Base-by-base conservation (phyloP, 2,888 invertebrate genomes). In the Tinea pellionella region DNA sequence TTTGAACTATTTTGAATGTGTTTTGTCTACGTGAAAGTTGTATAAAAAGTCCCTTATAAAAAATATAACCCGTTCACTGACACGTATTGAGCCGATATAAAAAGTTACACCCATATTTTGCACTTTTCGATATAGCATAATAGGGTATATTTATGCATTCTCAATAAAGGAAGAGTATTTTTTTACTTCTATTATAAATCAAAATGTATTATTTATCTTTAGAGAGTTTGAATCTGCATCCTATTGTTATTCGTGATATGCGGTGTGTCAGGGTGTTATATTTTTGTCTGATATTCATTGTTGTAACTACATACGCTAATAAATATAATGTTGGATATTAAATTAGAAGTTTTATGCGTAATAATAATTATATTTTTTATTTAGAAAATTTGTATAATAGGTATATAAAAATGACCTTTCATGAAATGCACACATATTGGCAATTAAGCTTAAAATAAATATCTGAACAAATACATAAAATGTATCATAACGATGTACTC, bases 131-230 rank as follows among this genome's bases (percentile, higher is more conserved):
- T 77, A 76, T 74, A 77, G 76, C 83, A 87, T 86, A 86, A 87
- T 85, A 78, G 87, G 80, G 82, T 83, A 77, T 86, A 86, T 86
- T 87, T 87, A 87, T 87, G 86, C 86, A 86, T 85, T 85, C 78
- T 79, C 87, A 67, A 86, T 87, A 83, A 82, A 85, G 83, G 86
- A 84, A 85, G 86, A 85, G 86, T 82, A 78, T 79, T 83, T 85
- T 86, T 87, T 86, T 81, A 79, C 78, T 72, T 78, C 79, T 71
- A 83, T 85, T 87, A 87, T 87, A 86, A 87, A 87, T 87, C 87
- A 87, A 84, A 87, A 84, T 83, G 84, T 84, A 87, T 87, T 87
- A 87, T 87, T 87, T 87, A 87, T 87, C 86, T 87, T 83, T 84
- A 78, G 77, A 84, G 80, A 82, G 81, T 80, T n/a, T 67, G 77